Percentiles rank a stretch among this genome's conserved stretches.
Conservation (phyloP, 2,888 invertebrate species). For the Venustoraphidia nigricollis region DNA sequence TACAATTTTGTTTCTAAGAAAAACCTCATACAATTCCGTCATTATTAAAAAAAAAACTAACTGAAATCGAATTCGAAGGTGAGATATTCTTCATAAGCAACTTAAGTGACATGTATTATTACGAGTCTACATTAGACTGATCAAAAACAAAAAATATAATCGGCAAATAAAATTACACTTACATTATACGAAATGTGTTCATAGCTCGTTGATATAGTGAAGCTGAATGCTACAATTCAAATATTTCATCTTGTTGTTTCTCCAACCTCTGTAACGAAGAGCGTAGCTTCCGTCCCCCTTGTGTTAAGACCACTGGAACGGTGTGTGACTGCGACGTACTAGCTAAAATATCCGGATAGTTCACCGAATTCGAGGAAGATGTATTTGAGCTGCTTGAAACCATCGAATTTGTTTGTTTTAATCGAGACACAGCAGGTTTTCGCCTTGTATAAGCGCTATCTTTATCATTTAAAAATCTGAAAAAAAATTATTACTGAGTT, state of each 20-base stretch:
- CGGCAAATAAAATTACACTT: not conserved
- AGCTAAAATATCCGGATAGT: conserved; percentile 14
- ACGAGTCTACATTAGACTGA: not conserved
- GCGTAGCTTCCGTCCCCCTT: conserved; percentile 65
- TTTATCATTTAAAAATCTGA: conserved; percentile 12
- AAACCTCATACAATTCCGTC: no score
- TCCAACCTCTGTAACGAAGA: conserved; percentile 69
- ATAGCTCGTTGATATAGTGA: not conserved
- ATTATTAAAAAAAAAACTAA: no score
- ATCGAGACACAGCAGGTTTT: conserved; percentile 24
- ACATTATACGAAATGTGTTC: not conserved
- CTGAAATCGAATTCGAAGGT: no score
- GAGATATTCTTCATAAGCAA: no score
- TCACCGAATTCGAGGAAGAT: not conserved
- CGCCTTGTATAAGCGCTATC: conserved; percentile 16
- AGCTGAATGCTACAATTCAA: conserved; percentile 67
- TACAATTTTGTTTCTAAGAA: no score
- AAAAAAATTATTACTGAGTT: conserved; percentile 6
- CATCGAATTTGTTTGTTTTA: conserved; percentile 20
- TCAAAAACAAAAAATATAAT: not conserved
- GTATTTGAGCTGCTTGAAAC: not conserved
- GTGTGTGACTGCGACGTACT: conserved; percentile 16
- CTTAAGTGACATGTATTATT: no score
- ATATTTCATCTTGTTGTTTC: conserved; percentile 76
- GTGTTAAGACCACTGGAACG: conserved; percentile 47